Evolutionary conservation across 2,797 vertebrate species (phyloP), one percentile per base, ranked within the genome.

Genomic region (Tapera naevia): DNA sequence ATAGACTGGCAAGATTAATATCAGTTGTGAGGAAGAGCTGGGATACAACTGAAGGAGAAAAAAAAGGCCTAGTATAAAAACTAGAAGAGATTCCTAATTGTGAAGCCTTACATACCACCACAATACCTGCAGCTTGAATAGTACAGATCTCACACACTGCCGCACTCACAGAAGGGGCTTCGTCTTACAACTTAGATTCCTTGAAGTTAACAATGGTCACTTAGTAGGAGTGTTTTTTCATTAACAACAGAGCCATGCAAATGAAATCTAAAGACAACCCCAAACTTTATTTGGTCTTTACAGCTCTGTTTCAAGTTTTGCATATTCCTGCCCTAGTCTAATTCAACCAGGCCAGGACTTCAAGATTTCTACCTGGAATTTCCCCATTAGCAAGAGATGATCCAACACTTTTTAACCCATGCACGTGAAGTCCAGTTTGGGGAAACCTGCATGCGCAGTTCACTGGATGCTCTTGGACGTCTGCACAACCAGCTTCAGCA

Each of bases 1-100:
- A 94, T 15, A 94, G 91, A 95, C 53, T 71, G 83, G 65, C 66
- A 53, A 94, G 94, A 96, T 94, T 96, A 89, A 45, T 79, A 95
- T 92, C 89, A 76, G 66, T 39, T 58, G 46, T 10, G 61, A 89
- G 73, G 65, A 88, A 83, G 85, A 92, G 66, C 84, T 81, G 64
- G 21, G 78, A 70, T 71, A 65, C 14, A 46, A n/a, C 56, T 87
- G 86, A 89, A 96, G 65, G 65, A 72, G 45, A 95, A 92, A 15
- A 57, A 84, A 96, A 94, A 51, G 14, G 18, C 16, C 92, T 85
- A 69, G 72, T 13, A 74, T 33, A 90, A 94, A 81, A 93, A 45
- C 18, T 33, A 27, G 61, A 69, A 58, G 60, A 89, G 33, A 51
- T 57, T 84, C 65, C 25, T 91, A 89, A 85, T 83, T 82, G 48